Evolutionary conservation across 2,797 vertebrate species (phyloP), one percentile per base, ranked within the genome.

Genomic region (Lepilemur septentrionalis): DNA sequence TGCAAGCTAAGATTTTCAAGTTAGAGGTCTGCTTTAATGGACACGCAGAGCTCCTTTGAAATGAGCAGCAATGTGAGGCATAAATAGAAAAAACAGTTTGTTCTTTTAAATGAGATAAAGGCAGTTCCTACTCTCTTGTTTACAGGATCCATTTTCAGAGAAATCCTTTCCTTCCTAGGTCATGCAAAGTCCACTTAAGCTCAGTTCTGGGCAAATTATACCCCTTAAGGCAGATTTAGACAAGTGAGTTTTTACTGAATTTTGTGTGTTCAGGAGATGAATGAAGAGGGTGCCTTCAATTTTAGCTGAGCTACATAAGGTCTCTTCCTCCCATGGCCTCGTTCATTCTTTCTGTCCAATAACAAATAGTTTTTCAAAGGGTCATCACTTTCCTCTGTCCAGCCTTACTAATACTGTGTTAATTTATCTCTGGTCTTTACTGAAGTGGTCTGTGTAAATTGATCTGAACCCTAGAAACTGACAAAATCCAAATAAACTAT

Each of bases 131-230:
- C 11, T 38, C 41, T 93, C 32, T 50, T 48, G 14, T 92, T 96
- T 84, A 86, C 6, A 81, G 30, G 43, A 95, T 70, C 28, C 41
- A 52, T 92, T 94, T 94, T 43, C 85, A 95, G 70, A 89, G 46
- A 76, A 80, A 59, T 73, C 8, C 6, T 79, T 91, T 93, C 70
- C 75, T 93, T 85, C 46, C 43, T 38, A 50, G 80, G 50, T 91
- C 55, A 84, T 22, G 2, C n/a, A 59, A 43, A 91, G 67, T 63
- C 85, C 65, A 67, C 28, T 32, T 52, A 92, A 88, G 25, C 41
- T 80, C 46, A 78, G 82, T 17, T n/a, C 63, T 67, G 30, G 61
- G 41, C 52, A 55, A 69, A 48, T 38, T 48, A 72, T 57, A 30
- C 15, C 69, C 38, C 38, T 48, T 75, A 30, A 69, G 59, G 14